Base-by-base conservation (phyloP, 2,797 vertebrate species). In the Liasis olivaceus region DNA sequence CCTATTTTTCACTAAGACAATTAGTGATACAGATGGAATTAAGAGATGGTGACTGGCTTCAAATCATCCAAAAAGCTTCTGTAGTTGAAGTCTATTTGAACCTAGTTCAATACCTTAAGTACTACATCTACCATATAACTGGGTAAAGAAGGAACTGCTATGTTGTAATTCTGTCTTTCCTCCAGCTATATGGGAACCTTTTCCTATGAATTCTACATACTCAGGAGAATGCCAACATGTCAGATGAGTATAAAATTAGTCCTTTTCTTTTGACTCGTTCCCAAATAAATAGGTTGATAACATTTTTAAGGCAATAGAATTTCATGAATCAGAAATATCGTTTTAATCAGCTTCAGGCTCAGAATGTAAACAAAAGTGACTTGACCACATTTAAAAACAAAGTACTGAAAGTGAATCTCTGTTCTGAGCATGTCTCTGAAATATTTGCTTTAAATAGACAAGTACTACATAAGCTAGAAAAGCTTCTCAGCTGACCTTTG, bases 391-490 rank as follows among this genome's bases (percentile, higher is more conserved):
- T 81, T 24, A 54, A 42, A 92, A 89, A 13, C 6, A 8, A 69
- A 54, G 89, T 15, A 60, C 12, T 58, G 72, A 85, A 89, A 63
- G 13, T 24, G 20, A 81, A 22, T 60, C 31, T 91, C 17, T 17
- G 26, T 31, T 91, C 42, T 59, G 31, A 54, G 58, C 26, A 81
- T 22, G 3, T 51, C 13, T 62, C 89, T n/a, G 60, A 89, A 90
- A 77, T 28, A 85, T n/a, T 87, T 90, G 56, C 28, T 90, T 90
- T 93, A 60, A 90, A 86, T 26, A 90, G 54, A 72, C 42, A 86
- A 90, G 56, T 51, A 56, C 42, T 36, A 12, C n/a, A 17, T 47
- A 11, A 89, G 15, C 59, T 56, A 31, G 62, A 77, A 89, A 89
- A 89, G 51, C 85, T 91, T 62, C 36, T 69, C 64, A 87, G 14